Evolutionary conservation across 1,140 invertebrate species (phyloP), one percentile per base, ranked within the genome.

Genomic region (Coptotermes formosanus): DNA sequence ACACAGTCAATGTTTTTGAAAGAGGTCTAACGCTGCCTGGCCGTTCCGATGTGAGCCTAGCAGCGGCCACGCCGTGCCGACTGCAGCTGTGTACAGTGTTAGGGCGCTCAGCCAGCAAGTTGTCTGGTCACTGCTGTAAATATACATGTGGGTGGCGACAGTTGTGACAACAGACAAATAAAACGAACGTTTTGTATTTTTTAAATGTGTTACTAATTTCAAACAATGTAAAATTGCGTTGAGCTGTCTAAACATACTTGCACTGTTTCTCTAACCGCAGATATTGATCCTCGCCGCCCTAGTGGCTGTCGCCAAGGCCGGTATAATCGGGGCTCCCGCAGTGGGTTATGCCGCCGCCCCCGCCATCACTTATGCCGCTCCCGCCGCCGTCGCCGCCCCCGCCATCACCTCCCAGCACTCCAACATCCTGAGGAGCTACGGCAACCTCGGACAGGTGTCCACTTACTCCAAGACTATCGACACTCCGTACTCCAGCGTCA

Each of bases 401-500:
- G 87, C 87, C 75, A 84, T 88, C 85, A 84, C 84, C 83, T 86
- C 87, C 44, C 85, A 83, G 52, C 81, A 82, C 48, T 84, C 85
- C 85, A 87, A 88, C 85, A 88, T 87, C 87, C 87, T 88, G 83
- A 86, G 87, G 48, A 87, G 82, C 82, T 83, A 64, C 85, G 87
- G 87, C 25, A 87, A 87, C 83, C 82, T 87, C 64, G 87, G 87
- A 83, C 87, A 87, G 84, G 87, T 88, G 23, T 85, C 83, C 44
- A 87, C 85, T 16, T 87, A 87, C 87, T 86, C 87, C 85, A 88
- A 88, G 88, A 75, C 88, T 59, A 87, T 89, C 55, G 87, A 89
- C 84, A 86, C 87, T 38, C 86, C 89, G n/a, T 89, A 87, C 88
- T 88, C 88, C 86, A 87, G 85, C 85, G 88, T 89, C 44, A n/a